phyloP scores from a whole-genome alignment of 1,140 invertebrate genomes.

The Brachionus paranguensis region DNA sequence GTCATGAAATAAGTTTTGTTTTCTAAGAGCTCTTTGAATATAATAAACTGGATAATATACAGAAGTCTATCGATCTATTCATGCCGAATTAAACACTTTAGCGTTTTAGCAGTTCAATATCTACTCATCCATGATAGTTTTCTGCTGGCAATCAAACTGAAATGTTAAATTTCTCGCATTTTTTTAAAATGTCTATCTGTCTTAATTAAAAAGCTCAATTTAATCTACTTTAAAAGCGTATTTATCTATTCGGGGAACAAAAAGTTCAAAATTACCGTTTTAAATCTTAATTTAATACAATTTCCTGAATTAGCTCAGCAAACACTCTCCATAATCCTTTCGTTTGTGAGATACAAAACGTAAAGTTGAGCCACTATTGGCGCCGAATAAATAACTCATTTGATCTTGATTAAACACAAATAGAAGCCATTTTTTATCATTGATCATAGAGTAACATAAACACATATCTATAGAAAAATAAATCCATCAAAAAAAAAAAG shows the following conservation, averaged over 20 bases:
- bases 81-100: background rate
- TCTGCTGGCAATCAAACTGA: constrained; percentile 1
- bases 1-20: background rate
- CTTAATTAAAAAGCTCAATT: background rate
- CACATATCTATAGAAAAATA: background rate
- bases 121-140: constrained; percentile 5
- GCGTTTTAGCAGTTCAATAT: background rate
- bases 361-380: background rate
- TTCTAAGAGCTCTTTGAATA: background rate
- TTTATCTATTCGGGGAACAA: background rate
- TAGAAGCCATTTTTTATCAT: constrained; percentile 7
- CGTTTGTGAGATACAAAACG: constrained; percentile 12
- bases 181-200: constrained; percentile 11
- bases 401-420: constrained; percentile 24
- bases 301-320: background rate
- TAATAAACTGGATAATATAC: background rate
- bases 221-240: background rate
- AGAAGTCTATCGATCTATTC: background rate
- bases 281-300: constrained; percentile 36
- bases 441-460: background rate
- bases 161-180: background rate
- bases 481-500: background rate
- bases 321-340: constrained; percentile 14
- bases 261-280: constrained; percentile 26
- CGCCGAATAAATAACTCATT: background rate